These are phyloP conservation scores for Drosophila setosimentum DNA, from an alignment of 2,888 invertebrate genomes.

Conservation along the genomic window DNA sequence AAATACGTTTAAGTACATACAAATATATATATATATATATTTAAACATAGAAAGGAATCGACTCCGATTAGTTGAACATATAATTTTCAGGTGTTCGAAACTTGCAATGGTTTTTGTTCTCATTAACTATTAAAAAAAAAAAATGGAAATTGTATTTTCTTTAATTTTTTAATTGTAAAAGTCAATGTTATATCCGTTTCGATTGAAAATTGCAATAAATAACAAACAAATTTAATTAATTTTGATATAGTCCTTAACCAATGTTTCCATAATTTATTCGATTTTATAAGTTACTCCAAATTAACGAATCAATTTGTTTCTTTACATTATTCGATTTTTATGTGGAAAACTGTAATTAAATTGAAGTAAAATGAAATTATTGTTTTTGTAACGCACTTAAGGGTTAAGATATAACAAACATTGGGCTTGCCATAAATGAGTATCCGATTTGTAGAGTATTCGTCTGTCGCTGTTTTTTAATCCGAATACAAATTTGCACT, in stretches of 20 bases:
- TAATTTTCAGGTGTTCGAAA: not conserved
- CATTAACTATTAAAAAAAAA: not conserved
- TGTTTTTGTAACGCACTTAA: not conserved
- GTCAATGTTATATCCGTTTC: not conserved
- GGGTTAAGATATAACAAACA: not conserved
- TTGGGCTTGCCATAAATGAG: not conserved
- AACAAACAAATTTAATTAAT: not conserved
- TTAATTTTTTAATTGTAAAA: not conserved
- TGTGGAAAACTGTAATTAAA: no score
- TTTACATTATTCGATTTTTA: not conserved
- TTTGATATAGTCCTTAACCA: not conserved
- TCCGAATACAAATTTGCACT: slow-evolving; percentile 32
- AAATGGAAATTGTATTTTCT: not conserved
- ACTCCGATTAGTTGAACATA: not conserved
- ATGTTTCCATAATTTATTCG: not conserved
- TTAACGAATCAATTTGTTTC: not conserved
- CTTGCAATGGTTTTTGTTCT: not conserved
- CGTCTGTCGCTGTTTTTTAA: slow-evolving; percentile 2
- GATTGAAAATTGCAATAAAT: not conserved
- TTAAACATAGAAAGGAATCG: not conserved
- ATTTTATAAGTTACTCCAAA: not conserved
- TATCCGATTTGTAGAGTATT: slow-evolving; percentile 9
- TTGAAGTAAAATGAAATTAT: not conserved
- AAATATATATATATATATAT: not conserved
- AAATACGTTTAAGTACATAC: not conserved